A percentile compares a stretch with the other conserved stretches of the same genome.
Evolutionary conservation across 2,113 vertebrate genomes (phyloP).

Genomic region (Oncorhynchus kisutch): DNA sequence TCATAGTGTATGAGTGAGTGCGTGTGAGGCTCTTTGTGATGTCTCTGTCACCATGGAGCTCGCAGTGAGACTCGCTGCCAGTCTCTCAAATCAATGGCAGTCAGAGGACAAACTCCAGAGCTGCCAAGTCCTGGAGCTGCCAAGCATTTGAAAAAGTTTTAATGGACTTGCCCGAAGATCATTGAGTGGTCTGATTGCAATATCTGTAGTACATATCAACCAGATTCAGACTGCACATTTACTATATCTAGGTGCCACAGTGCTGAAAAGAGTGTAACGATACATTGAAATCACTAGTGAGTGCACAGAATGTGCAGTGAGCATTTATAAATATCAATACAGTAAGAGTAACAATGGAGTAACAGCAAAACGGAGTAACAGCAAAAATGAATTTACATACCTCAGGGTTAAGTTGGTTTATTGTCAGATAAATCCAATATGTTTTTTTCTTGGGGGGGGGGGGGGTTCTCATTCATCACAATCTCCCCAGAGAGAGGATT

Average conservation of each 20-base stretch:
- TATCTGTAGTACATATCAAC: background rate
- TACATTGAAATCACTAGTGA: background rate
- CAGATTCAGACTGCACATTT: background rate
- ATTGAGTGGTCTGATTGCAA: background rate
- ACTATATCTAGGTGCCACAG: background rate
- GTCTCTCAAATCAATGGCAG: background rate
- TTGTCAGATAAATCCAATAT: too few species aligned
- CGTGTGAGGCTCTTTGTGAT: background rate
- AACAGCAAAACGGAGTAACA: too few species aligned
- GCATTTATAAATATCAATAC: too few species aligned
- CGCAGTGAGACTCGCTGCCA: background rate
- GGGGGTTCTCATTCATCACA: too few species aligned
- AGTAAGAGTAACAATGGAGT: too few species aligned
- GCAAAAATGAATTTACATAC: too few species aligned
- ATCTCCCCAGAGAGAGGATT: too few species aligned
- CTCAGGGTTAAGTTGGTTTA: too few species aligned
- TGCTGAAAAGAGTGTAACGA: background rate
- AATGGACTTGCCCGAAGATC: too few species aligned
- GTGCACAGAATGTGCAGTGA: too few species aligned
- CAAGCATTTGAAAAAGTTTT: background rate
- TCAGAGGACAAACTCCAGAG: background rate
- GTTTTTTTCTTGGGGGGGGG: too few species aligned
- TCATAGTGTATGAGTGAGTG: too few species aligned
- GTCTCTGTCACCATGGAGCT: slow-evolving; percentile 1
- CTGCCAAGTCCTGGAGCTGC: background rate